Percentiles rank a stretch among this genome's conserved stretches.
Evolutionary conservation across 1,140 invertebrate species (phyloP).

Genomic region (Drosophila chauvacae): DNA sequence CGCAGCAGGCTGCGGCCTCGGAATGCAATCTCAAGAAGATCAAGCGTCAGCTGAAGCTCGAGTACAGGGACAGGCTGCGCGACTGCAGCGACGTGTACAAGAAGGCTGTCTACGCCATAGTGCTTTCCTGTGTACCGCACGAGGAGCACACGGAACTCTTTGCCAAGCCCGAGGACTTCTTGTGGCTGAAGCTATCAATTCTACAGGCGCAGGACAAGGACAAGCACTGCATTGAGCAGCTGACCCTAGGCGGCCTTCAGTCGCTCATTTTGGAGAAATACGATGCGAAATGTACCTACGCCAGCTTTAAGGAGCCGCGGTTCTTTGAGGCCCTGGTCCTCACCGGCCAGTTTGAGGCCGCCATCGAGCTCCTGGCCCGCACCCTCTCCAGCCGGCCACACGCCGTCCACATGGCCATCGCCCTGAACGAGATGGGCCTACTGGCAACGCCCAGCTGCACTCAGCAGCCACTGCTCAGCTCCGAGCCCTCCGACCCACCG

Average conservation of each 20-base stretch:
- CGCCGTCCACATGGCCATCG: conserved; percentile 96
- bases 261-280: conserved; percentile 96
- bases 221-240: conserved; percentile 85
- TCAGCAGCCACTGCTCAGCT: conserved; percentile 86
- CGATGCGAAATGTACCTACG: conserved; percentile 96
- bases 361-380: conserved; percentile 95
- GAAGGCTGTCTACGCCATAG: conserved; percentile 90
- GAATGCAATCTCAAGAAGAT: conserved; percentile 87
- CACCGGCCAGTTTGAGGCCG: conserved; percentile 97
- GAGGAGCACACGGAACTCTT: conserved; percentile 92
- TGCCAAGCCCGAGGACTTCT: conserved; percentile 96
- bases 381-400: conserved; percentile 89
- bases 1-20: conserved; percentile 86
- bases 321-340: conserved; percentile 96
- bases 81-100: conserved; percentile 92
- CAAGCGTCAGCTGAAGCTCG: conserved; percentile 90
- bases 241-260: conserved; percentile 90
- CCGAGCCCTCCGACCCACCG: conserved; percentile 90
- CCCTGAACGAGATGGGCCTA: conserved; percentile 93
- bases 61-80: conserved; percentile 90
- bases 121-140: conserved; percentile 94
- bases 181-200: conserved; percentile 96
- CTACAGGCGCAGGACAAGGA: conserved; percentile 86
- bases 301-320: conserved; percentile 94
- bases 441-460: conserved; percentile 88